Base-by-base conservation (phyloP, 2,888 invertebrate species). In the Drosophila tripunctata region DNA sequence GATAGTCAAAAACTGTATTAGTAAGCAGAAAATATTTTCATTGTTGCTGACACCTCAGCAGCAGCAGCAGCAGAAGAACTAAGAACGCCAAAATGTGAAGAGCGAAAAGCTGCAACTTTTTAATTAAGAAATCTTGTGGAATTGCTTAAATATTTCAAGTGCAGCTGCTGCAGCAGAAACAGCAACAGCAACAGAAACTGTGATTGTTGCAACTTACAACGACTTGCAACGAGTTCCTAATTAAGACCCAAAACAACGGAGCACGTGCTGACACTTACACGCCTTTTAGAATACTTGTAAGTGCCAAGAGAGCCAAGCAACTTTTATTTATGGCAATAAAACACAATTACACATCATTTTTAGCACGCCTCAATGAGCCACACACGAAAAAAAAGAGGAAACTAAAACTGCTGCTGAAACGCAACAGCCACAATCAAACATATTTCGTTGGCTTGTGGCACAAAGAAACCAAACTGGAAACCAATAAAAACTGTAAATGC, bases 61-160 rank as follows among this genome's bases (percentile, higher is more conserved):
- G n/a, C n/a, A n/a, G n/a, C n/a, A n/a, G n/a, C n/a, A n/a, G n/a
- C n/a, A n/a, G n/a, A n/a, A n/a, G n/a, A n/a, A n/a, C n/a, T n/a
- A n/a, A n/a, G 51, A 31, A 24, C 14, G 41, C 51, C 17, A 48
- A 60, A 60, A 58, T 51, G 69, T 47, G 40, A 10, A 38, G 4
- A 17, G 55, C 44, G 38, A 54, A 14, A 38, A 10, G 27, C 8
- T 27, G 27, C 62, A 81, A 86, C 62, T 81, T 81, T 81, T 86
- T 81, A 86, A 81, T 81, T 86, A 81, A 81, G 86, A 80, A 81
- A 86, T 86, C 81, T 77, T 77, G 62, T 58, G 69, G 58, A 83
- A 80, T 83, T 80, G 72, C 84, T 86, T 62, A 83, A 79, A 85
- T 85, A 83, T 69, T 80, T 85, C 77, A 75, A 62, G 69, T 64